Evolutionary conservation across 2,113 vertebrate species (phyloP).

Genomic region (Elgaria multicarinata): DNA sequence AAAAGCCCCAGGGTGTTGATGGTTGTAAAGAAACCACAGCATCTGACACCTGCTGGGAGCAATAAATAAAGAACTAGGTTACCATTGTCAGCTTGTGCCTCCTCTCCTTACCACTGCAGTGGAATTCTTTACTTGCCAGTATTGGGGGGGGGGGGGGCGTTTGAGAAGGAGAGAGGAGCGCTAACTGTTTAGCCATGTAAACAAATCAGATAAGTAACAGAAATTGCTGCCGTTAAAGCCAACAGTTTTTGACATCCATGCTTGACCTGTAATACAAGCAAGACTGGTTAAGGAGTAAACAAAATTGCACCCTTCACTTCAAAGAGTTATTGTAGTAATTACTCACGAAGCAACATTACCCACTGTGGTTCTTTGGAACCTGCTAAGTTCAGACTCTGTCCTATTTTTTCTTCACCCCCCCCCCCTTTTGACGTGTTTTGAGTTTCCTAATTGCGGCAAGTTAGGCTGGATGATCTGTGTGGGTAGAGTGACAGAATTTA

Average conservation of each 20-base stretch:
- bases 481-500: slow-evolving; percentile 50
- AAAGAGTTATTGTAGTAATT: slow-evolving; percentile 71
- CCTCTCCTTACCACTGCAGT: slow-evolving; percentile 67
- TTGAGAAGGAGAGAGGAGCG: slow-evolving; percentile 19
- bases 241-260: slow-evolving; percentile 49
- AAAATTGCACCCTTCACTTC: slow-evolving; percentile 66
- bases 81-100: slow-evolving; percentile 82
- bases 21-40: slow-evolving; percentile 86
- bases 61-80: slow-evolving; percentile 91
- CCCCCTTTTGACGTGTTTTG: slow-evolving; percentile 28
- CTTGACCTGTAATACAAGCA: slow-evolving; percentile 66
- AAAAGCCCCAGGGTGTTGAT: slow-evolving; percentile 91
- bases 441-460: slow-evolving; percentile 33
- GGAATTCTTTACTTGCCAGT: slow-evolving; percentile 42
- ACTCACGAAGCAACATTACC: slow-evolving; percentile 49
- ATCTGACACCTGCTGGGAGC: slow-evolving; percentile 92
- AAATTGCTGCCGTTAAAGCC: slow-evolving; percentile 50
- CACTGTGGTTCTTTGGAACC: slow-evolving; percentile 38
- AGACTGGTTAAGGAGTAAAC: slow-evolving; percentile 69
- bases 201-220: slow-evolving; percentile 63
- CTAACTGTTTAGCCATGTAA: slow-evolving; percentile 71
- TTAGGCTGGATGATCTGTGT: slow-evolving; percentile 53
- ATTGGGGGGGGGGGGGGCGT: background rate
- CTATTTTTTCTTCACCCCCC: background rate
- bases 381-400: slow-evolving; percentile 5